Evolutionary conservation across 2,113 vertebrate genomes (phyloP).

Genomic region (Colistium nudipinnis): DNA sequence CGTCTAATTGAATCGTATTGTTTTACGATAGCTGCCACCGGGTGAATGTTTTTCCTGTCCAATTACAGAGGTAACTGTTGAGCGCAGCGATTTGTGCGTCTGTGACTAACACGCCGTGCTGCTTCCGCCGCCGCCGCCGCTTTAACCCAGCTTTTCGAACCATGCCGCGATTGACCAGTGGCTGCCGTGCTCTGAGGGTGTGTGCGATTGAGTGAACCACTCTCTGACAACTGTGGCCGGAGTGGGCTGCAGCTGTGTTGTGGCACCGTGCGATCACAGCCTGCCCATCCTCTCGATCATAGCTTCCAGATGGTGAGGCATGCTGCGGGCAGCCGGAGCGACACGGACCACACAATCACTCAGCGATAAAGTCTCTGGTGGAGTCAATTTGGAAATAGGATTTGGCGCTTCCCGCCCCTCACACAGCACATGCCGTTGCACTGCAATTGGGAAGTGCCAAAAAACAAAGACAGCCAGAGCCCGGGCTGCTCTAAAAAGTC

Average conservation of each 20-base stretch:
- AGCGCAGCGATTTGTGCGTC: not conserved
- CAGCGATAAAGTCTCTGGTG: slow-evolving; percentile 33
- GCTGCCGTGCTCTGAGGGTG: slow-evolving; percentile 37
- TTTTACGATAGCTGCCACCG: not conserved
- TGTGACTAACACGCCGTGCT: slow-evolving; percentile 6
- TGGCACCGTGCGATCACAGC: slow-evolving; percentile 61
- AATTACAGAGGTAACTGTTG: not conserved
- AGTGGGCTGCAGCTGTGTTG: slow-evolving; percentile 70
- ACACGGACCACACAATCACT: slow-evolving; percentile 62
- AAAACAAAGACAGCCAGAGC: slow-evolving; percentile 18
- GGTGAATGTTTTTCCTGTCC: not conserved
- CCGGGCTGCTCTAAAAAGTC: slow-evolving; percentile 19
- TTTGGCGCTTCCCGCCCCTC: slow-evolving; percentile 47
- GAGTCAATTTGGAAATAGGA: slow-evolving; percentile 38
- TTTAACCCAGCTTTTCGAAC: slow-evolving; percentile 18
- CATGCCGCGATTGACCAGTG: slow-evolving; percentile 41
- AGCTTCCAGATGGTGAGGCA: slow-evolving; percentile 69
- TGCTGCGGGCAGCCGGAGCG: slow-evolving; percentile 57
- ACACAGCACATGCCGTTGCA: slow-evolving; percentile 5
- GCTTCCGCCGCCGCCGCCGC: not conserved
- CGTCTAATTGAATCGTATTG: slow-evolving; percentile 28
- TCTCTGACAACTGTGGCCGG: slow-evolving; percentile 53
- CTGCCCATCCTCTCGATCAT: slow-evolving; percentile 60
- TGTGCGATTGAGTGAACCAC: slow-evolving; percentile 47
- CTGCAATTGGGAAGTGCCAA: too few relatives aligned